phyloP scores from a whole-genome alignment of 2,113 vertebrate genomes.

The Balaenoptera acutorostrata region DNA sequence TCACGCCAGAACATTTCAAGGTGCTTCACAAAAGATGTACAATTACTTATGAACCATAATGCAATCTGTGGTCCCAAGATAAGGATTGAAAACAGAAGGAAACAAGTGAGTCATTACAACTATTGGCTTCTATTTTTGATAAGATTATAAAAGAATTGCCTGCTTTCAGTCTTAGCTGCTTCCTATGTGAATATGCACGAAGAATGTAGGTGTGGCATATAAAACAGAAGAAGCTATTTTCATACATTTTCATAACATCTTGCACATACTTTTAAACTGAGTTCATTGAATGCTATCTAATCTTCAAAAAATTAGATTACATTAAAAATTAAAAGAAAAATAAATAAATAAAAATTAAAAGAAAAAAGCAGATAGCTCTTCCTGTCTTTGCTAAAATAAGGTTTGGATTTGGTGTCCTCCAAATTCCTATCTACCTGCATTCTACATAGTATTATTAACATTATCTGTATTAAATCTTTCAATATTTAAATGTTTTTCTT shows the following conservation, averaged over 20 bases:
- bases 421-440: not conserved
- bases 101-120: conserved; percentile 70
- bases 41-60: conserved; percentile 60
- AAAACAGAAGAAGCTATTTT: conserved; percentile 71
- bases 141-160: conserved; percentile 71
- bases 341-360: not conserved
- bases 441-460: not conserved
- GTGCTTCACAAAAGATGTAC: conserved; percentile 71
- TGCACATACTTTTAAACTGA: conserved; percentile 13
- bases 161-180: conserved; percentile 67
- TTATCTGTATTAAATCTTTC: not conserved
- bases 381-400: conserved; percentile 17
- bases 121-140: conserved; percentile 62
- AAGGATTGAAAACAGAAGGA: conserved; percentile 69
- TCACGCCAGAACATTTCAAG: conserved; percentile 46
- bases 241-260: conserved; percentile 30
- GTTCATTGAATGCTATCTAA: not conserved
- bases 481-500: not conserved
- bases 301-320: not conserved
- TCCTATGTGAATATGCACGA: conserved; percentile 62
- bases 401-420: not conserved
- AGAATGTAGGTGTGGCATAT: conserved; percentile 75
- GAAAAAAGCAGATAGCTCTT: not conserved
- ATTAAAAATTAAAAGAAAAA: not conserved
- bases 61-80: conserved; percentile 72